Percentiles rank a stretch among this genome's conserved stretches.
phyloP scores from a whole-genome alignment of 2,113 vertebrate species.

The Crotalus helleri region DNA sequence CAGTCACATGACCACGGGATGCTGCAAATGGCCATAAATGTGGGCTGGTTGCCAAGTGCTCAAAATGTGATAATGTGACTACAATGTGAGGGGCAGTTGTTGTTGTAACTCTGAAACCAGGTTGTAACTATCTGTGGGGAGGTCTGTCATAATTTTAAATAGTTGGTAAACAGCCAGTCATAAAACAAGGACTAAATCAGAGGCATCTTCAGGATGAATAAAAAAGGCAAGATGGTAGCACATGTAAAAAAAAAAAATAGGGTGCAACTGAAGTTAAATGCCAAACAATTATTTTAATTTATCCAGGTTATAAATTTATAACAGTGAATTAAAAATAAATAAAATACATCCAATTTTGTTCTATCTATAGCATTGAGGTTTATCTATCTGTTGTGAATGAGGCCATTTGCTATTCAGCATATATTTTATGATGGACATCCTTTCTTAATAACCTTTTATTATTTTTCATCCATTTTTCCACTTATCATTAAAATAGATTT shows the following conservation, averaged over 20 bases:
- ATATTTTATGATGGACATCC: background rate
- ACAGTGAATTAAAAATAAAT: background rate
- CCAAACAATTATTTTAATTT: background rate
- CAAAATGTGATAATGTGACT: background rate
- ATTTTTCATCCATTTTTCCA: background rate
- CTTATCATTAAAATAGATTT: background rate
- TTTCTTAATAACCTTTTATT: background rate
- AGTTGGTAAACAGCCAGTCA: background rate
- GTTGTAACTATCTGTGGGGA: background rate
- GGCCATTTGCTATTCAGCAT: background rate
- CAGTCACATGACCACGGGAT: background rate
- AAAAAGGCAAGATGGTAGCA: background rate
- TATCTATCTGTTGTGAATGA: background rate
- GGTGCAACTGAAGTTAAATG: background rate
- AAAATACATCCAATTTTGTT: background rate
- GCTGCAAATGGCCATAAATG: background rate
- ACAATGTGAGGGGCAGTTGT: background rate
- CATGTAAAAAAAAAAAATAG: background rate
- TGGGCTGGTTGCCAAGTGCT: background rate
- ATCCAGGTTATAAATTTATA: background rate
- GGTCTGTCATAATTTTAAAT: background rate
- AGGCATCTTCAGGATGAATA: background rate
- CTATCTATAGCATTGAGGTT: background rate
- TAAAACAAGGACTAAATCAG: background rate
- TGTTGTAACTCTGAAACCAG: background rate